These are phyloP conservation scores for Brachionus manjavacas DNA, from an alignment of 1,140 invertebrate genomes.

Conservation along the genomic window DNA sequence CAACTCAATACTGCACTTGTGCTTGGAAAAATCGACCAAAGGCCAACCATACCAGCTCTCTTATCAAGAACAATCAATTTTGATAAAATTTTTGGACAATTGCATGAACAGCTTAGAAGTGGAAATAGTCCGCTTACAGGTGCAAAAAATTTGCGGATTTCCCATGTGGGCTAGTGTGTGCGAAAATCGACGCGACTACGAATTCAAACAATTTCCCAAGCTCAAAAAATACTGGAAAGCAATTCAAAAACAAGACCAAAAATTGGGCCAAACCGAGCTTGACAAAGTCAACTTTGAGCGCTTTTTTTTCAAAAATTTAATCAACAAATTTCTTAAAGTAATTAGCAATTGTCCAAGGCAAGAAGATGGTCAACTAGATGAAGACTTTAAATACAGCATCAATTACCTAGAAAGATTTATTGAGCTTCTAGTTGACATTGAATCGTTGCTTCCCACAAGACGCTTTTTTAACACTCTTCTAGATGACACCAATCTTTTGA, in stretches of 20 bases:
- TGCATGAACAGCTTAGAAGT: slow-evolving; percentile 95
- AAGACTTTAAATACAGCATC: slow-evolving; percentile 62
- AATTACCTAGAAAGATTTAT: slow-evolving; percentile 90
- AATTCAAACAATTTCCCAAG: slow-evolving; percentile 78
- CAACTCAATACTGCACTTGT: slow-evolving; percentile 70
- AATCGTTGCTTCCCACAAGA: slow-evolving; percentile 85
- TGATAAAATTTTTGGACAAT: slow-evolving; percentile 87
- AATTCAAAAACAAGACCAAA: slow-evolving; percentile 74
- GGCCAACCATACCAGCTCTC: slow-evolving; percentile 46
- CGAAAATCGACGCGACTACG: slow-evolving; percentile 70
- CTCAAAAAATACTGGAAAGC: slow-evolving; percentile 86
- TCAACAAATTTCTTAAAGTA: slow-evolving; percentile 81
- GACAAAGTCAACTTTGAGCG: slow-evolving; percentile 78
- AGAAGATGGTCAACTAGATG: slow-evolving; percentile 53
- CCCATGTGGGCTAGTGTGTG: slow-evolving; percentile 76
- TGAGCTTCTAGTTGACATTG: slow-evolving; percentile 90
- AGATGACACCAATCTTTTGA: slow-evolving; percentile 88
- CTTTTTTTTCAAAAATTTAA: slow-evolving; percentile 76
- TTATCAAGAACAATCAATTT: slow-evolving; percentile 74
- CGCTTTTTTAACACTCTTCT: slow-evolving; percentile 93
- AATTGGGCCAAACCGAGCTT: slow-evolving; percentile 65
- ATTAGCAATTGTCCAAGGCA: slow-evolving; percentile 61
- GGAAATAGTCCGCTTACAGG: slow-evolving; percentile 80
- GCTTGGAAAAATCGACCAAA: slow-evolving; percentile 62
- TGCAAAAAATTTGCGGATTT: slow-evolving; percentile 82